Percentiles rank a stretch among this genome's conserved stretches.
Conservation (phyloP, 2,113 vertebrate species). For the Gadus macrocephalus region DNA sequence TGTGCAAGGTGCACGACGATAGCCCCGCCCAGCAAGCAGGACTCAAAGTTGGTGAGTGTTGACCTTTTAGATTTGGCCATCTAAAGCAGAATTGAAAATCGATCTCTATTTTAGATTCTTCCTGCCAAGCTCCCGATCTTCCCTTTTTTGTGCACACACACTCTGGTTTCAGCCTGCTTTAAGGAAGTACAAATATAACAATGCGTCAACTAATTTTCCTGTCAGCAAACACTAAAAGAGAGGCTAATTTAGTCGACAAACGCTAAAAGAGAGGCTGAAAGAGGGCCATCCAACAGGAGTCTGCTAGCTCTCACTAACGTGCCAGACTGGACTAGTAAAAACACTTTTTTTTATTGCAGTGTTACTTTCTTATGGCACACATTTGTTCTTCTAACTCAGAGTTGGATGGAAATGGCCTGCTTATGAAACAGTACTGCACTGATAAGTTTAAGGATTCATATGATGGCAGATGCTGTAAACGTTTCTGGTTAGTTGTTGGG, state of each 20-base stretch:
- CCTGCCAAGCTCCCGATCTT: conserved; percentile 15
- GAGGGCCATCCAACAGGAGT: too few species aligned
- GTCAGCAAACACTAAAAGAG: not conserved
- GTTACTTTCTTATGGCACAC: too few species aligned
- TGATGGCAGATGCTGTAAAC: not conserved
- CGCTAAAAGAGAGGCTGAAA: too few species aligned
- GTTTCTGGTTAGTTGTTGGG: not conserved
- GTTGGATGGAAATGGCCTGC: too few species aligned
- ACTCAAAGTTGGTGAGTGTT: conserved; percentile 83
- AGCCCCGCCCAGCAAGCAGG: conserved; percentile 86
- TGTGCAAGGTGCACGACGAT: conserved; percentile 86
- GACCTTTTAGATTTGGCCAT: not conserved
- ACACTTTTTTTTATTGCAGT: too few species aligned
- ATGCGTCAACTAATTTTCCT: not conserved
- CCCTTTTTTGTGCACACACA: conserved; percentile 39
- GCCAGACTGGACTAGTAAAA: too few species aligned
- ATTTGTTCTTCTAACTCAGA: too few species aligned
- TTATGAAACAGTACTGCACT: too few species aligned
- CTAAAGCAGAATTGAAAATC: not conserved
- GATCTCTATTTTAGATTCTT: conserved; percentile 16
- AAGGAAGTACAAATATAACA: conserved; percentile 46
- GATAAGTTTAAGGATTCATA: too few species aligned
- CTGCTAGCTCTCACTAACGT: too few species aligned
- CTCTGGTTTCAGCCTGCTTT: conserved; percentile 31
- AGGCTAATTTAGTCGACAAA: too few species aligned